Percentiles rank a stretch among this genome's conserved stretches.
Evolutionary conservation across 2,113 vertebrate species (phyloP).

Genomic region (Aspidoscelis tigris): DNA sequence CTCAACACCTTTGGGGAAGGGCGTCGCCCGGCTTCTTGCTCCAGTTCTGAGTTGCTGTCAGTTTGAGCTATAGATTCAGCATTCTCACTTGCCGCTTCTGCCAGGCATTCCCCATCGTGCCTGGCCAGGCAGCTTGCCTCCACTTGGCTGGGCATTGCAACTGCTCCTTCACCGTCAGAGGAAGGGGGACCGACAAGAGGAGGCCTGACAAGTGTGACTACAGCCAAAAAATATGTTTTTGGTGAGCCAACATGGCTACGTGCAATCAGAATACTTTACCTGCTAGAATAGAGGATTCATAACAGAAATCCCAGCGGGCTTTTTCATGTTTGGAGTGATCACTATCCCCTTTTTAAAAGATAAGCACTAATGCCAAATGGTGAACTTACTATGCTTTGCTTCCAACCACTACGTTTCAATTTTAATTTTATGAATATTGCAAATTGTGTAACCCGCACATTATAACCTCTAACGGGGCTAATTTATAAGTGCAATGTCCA

Average conservation of each 20-base stretch:
- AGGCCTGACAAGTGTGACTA: too few species aligned
- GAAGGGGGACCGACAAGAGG: too few species aligned
- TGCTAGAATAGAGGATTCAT: constrained; percentile 59
- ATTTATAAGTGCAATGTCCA: constrained; percentile 82
- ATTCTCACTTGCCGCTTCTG: too few species aligned
- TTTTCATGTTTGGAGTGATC: constrained; percentile 69
- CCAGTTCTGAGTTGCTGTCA: too few species aligned
- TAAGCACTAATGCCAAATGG: constrained; percentile 71
- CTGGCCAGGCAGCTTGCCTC: too few species aligned
- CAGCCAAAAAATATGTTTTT: too few species aligned
- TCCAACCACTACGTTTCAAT: constrained; percentile 76
- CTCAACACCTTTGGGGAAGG: too few species aligned
- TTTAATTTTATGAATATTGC: constrained; percentile 82
- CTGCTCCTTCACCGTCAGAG: too few species aligned
- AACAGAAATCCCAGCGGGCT: constrained; percentile 64
- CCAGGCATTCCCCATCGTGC: too few species aligned
- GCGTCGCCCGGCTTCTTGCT: too few species aligned
- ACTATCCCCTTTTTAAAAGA: constrained; percentile 74
- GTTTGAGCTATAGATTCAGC: too few species aligned
- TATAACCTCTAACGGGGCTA: constrained; percentile 78
- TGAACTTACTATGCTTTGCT: constrained; percentile 76
- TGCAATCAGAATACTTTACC: constrained; percentile 49
- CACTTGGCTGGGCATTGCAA: too few species aligned
- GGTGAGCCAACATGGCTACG: neutral
- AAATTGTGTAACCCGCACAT: constrained; percentile 78